Evolutionary conservation across 2,888 invertebrate genomes (phyloP), one percentile per base, ranked within the genome.

Genomic region (Abrostola triplasia): DNA sequence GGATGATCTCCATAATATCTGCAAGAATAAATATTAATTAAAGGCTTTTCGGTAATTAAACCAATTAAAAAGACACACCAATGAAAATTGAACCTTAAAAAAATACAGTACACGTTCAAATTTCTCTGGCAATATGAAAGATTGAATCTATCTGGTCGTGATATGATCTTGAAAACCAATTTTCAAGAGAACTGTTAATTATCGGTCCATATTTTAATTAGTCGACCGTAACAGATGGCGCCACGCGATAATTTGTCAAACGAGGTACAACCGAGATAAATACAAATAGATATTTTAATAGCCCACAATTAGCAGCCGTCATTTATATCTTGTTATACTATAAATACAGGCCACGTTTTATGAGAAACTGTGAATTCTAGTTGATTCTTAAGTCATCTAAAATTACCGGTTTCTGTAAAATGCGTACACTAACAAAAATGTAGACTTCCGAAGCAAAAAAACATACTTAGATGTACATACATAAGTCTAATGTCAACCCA

Each of bases 171-270:
- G 36, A 63, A 63, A 59, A 58, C 35, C 44, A 64, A 64, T 62
- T 52, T 50, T 24, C 35, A 51, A 59, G 12, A 56, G 35, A 59
- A 67, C 35, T 40, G 47, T 47, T 63, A 52, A 71, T 68, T 62
- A 70, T 40, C 54, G 62, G 40, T 66, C 11, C n/a, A 61, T 59
- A 76, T 64, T 70, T 72, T 56, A 73, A 64, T 56, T 5, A 44
- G 8, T 35, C 10, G 37, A 24, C 36, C 48, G 44, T 59, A 57
- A 55, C 42, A 71, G 62, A 73, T 76, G 73, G 69, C 64, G 79
- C 71, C 60, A 62, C 24, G 6, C 5, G 61, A 76, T 73, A 73
- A 67, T 79, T 74, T 66, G 54, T 64, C 59, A 66, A 67, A 60
- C 12, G 12, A 55, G 44, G 50, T 59, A 52, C 53, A 36, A 37